A percentile compares a stretch with the other conserved stretches of the same genome.
phyloP scores from a whole-genome alignment of 2,888 invertebrate species.

The Mesorhabditis spiculigera region DNA sequence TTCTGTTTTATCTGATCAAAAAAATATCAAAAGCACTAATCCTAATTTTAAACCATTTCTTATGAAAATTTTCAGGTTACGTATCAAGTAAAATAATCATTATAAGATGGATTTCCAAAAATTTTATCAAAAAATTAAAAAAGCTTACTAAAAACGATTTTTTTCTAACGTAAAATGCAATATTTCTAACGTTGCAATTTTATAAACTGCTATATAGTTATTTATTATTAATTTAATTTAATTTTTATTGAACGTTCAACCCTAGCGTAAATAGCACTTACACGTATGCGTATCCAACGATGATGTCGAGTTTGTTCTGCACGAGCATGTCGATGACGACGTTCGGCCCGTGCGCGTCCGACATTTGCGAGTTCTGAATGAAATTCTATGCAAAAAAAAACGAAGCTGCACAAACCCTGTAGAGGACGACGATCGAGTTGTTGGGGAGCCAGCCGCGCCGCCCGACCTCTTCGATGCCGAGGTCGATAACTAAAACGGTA shows the following conservation, averaged over 20 bases:
- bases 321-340: conserved; percentile 49
- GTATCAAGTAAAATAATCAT: too few species aligned
- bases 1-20: too few species aligned
- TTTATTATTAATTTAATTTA: too few species aligned
- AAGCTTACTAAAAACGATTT: too few species aligned
- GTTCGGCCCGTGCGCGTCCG: conserved; percentile 55
- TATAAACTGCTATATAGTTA: too few species aligned
- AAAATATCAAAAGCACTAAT: too few species aligned
- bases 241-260: not conserved
- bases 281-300: conserved; percentile 51
- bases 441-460: conserved; percentile 18
- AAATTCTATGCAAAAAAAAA: not conserved
- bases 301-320: conserved; percentile 44
- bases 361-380: conserved; percentile 35
- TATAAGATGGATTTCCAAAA: too few species aligned
- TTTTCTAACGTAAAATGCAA: too few species aligned
- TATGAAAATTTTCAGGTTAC: too few species aligned
- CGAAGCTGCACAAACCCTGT: conserved; percentile 17
- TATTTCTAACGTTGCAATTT: too few species aligned
- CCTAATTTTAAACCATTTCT: too few species aligned
- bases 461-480: conserved; percentile 42
- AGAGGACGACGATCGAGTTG: conserved; percentile 37
- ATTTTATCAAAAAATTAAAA: too few species aligned
- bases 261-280: not conserved
- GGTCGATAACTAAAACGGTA: conserved; percentile 26